A percentile compares a stretch with the other conserved stretches of the same genome.
Evolutionary conservation across 2,797 vertebrate species (phyloP).

Genomic region (Rhinella marina): DNA sequence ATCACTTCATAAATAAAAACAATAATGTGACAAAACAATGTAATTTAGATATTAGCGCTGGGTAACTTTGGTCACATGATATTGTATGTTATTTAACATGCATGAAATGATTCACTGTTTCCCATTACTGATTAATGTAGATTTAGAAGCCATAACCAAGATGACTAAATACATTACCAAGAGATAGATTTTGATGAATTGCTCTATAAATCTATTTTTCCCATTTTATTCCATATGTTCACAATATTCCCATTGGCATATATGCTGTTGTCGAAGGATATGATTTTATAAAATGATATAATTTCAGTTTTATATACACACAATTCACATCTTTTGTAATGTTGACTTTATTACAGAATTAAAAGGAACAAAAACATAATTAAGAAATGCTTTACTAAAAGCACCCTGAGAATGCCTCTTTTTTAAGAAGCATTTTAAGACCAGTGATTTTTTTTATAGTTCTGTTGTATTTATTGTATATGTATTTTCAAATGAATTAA

Average conservation of each 20-base stretch:
- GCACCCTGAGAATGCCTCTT: neutral
- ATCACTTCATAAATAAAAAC: neutral
- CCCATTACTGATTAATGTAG: conserved; percentile 36
- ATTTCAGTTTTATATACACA: neutral
- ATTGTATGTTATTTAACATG: conserved; percentile 3
- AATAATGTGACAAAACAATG: neutral
- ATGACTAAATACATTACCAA: conserved; percentile 26
- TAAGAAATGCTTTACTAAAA: neutral
- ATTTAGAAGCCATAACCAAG: conserved; percentile 17
- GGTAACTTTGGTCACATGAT: neutral
- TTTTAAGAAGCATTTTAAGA: no score
- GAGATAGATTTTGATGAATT: conserved; percentile 33
- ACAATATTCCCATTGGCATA: neutral
- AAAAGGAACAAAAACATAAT: neutral
- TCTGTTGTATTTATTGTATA: no score
- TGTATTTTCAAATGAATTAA: no score
- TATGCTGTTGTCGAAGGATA: neutral
- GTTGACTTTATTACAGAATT: conserved; percentile 4
- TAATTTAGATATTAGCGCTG: neutral
- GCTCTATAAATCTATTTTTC: neutral
- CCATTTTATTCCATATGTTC: neutral
- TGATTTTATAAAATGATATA: neutral
- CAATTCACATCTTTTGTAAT: neutral
- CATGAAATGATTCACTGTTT: conserved; percentile 24
- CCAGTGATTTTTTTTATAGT: no score